Conservation (phyloP, 2,113 vertebrate species). For the Vidua macroura region DNA sequence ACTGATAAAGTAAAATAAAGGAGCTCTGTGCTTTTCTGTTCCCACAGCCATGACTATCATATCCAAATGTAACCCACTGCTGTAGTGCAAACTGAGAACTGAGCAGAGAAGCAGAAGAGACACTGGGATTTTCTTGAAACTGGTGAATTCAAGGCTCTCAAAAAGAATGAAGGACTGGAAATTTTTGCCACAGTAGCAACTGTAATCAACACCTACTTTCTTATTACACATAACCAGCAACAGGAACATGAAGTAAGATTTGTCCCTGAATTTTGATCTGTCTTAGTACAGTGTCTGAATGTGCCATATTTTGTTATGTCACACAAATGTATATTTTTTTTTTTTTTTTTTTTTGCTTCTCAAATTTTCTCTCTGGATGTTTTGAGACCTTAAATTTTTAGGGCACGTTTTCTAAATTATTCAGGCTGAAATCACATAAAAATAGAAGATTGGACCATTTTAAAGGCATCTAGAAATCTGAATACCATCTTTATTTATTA, state of each 20-base stretch:
- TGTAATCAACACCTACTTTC: neutral
- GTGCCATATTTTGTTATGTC: neutral
- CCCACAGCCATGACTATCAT: neutral
- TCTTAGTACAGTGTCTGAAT: neutral
- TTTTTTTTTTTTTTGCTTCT: neutral
- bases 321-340: neutral
- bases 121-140: neutral
- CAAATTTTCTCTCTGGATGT: neutral
- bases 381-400: neutral
- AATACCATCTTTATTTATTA: conserved; percentile 44
- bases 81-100: neutral
- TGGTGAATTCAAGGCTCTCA: neutral
- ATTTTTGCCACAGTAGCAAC: neutral
- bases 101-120: neutral
- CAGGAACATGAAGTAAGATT: neutral
- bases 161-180: neutral
- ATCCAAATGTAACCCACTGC: neutral
- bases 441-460: conserved; percentile 20
- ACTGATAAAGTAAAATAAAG: neutral
- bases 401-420: conserved; percentile 7
- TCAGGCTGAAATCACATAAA: neutral
- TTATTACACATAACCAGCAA: neutral
- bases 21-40: neutral
- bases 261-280: neutral
- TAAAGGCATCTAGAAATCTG: conserved; percentile 35